phyloP scores from a whole-genome alignment of 2,888 invertebrate genomes.

The Gisinianus flammeolus region DNA sequence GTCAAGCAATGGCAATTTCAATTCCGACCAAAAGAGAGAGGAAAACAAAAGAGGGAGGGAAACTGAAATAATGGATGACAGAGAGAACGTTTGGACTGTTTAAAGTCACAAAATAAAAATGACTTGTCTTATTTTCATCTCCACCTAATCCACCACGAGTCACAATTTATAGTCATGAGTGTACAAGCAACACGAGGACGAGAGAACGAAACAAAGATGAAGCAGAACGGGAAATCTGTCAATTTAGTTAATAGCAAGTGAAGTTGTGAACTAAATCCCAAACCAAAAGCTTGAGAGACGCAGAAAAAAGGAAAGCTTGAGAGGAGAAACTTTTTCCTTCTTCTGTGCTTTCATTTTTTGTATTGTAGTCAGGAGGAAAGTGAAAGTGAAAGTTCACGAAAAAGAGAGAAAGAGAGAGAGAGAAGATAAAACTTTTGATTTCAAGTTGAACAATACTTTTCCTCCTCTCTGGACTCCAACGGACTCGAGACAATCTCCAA shows the following conservation, averaged over 20 bases:
- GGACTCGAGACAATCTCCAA: background rate
- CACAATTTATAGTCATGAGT: background rate
- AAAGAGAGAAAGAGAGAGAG: background rate
- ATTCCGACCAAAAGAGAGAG: background rate
- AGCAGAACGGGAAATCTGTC: constrained; percentile 6
- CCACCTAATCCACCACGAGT: background rate
- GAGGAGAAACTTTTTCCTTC: background rate
- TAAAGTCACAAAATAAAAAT: background rate
- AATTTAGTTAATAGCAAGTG: background rate
- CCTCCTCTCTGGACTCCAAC: background rate
- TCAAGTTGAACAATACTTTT: background rate
- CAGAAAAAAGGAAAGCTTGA: background rate
- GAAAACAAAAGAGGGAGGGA: background rate
- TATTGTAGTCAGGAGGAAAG: background rate
- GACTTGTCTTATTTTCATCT: background rate
- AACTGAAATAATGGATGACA: background rate
- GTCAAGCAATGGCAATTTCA: background rate
- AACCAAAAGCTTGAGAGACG: background rate
- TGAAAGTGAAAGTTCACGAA: background rate
- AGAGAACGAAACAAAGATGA: too few relatives aligned
- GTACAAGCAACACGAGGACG: background rate
- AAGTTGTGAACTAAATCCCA: background rate
- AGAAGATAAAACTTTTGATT: background rate
- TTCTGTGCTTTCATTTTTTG: background rate
- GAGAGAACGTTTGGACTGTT: background rate